These are phyloP conservation scores for Cheiracanthium punctorium DNA, from an alignment of 2,888 invertebrate species.

Conservation along the genomic window DNA sequence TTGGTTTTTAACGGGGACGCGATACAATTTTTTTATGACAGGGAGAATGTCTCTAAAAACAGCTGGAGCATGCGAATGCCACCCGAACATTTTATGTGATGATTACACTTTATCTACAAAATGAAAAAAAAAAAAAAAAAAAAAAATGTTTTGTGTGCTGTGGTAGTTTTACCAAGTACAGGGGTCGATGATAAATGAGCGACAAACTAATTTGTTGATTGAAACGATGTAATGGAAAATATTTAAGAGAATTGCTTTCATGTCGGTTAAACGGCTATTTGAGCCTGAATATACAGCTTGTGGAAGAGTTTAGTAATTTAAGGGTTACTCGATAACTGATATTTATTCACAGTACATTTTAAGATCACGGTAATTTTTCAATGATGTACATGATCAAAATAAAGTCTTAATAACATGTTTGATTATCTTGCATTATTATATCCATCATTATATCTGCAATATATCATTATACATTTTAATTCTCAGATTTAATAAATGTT, in stretches of 20 bases:
- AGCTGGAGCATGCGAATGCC: not conserved
- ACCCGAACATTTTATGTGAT: not conserved
- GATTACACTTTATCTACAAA: constrained; percentile 10
- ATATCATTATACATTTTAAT: too few relatives aligned
- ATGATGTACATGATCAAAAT: not conserved
- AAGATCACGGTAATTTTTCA: not conserved
- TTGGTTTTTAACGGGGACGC: constrained; percentile 29
- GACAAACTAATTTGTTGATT: constrained; percentile 5
- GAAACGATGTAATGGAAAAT: constrained; percentile 11
- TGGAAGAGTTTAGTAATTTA: not conserved
- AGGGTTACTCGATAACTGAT: not conserved
- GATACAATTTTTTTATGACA: constrained; percentile 23
- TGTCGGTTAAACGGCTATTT: not conserved
- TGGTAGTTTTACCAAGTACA: too few relatives aligned
- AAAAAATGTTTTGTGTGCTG: too few relatives aligned
- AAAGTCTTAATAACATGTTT: not conserved
- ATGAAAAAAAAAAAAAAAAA: too few relatives aligned
- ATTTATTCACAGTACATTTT: not conserved
- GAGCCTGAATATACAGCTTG: not conserved
- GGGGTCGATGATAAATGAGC: constrained; percentile 7
- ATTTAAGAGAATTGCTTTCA: not conserved
- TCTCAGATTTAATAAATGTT: too few relatives aligned
- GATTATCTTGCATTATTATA: too few relatives aligned
- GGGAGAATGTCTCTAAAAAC: constrained; percentile 5
- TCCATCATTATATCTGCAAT: too few relatives aligned